Conservation (phyloP, 92 coral and sea anemone genomes). For the Phenganax subtilis region DNA sequence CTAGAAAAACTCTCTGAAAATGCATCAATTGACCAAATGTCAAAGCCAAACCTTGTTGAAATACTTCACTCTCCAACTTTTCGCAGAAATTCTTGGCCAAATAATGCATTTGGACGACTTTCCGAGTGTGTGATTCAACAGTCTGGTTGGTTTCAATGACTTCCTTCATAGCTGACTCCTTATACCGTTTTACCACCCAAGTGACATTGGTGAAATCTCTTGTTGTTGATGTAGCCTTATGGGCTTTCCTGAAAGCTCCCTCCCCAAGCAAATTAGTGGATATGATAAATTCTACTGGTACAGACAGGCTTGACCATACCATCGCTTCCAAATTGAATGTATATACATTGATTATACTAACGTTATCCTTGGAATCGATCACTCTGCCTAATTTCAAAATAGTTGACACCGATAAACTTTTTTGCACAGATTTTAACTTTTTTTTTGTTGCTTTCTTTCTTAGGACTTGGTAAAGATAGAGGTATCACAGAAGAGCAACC, state of each 20-base stretch:
- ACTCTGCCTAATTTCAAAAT: conserved; percentile 51
- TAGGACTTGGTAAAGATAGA: no score
- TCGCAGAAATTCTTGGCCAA: conserved; percentile 37
- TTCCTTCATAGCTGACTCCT: conserved; percentile 33
- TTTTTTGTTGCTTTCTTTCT: no score
- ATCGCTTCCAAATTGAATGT: conserved; percentile 40
- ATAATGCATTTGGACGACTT: conserved; percentile 46
- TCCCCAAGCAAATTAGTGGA: conserved; percentile 34
- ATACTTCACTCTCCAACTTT: conserved; percentile 10
- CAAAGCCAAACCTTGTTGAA: background rate
- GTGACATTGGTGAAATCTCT: conserved; percentile 8
- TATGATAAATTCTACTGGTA: conserved; percentile 30
- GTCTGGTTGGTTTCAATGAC: conserved; percentile 22
- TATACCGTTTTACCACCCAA: conserved; percentile 49
- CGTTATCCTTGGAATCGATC: conserved; percentile 23
- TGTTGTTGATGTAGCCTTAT: conserved; percentile 43
- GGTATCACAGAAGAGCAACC: no score
- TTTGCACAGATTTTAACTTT: background rate
- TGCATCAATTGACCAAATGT: conserved; percentile 32
- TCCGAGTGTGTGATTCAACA: conserved; percentile 39
- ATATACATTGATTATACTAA: conserved; percentile 37
- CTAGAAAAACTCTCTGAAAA: conserved; percentile 39
- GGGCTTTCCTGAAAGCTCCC: conserved; percentile 49
- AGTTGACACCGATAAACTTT: conserved; percentile 46
- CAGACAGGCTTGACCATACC: conserved; percentile 37